Conservation (phyloP, 1,140 invertebrate species). For the Lordiphosa stackelbergi region DNA sequence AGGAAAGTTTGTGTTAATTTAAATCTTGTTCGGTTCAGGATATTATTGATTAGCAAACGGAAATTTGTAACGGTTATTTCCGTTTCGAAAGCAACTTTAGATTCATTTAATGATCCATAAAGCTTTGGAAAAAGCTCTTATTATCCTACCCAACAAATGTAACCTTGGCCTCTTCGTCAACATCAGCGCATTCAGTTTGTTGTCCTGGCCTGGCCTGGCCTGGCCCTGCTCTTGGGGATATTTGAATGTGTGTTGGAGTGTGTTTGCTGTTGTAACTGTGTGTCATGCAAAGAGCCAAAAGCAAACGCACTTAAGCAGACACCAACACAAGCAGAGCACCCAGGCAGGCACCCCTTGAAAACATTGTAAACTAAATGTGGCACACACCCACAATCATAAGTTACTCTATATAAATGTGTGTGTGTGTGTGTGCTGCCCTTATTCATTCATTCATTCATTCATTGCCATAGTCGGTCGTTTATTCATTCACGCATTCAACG, state of each 20-base stretch:
- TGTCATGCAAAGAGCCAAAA: conserved; percentile 52
- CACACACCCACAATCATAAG: conserved; percentile 41
- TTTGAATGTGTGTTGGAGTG: conserved; percentile 12
- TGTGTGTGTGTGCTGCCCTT: conserved; percentile 28
- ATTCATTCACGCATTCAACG: conserved; percentile 41
- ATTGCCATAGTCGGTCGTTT: conserved; percentile 15
- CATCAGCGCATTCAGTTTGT: conserved; percentile 38
- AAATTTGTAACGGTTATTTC: no score
- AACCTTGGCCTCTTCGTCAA: conserved; percentile 1
- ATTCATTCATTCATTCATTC: conserved; percentile 54
- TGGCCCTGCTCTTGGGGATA: no score
- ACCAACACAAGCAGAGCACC: conserved; percentile 16
- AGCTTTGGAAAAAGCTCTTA: no score
- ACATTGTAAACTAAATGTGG: conserved; percentile 71
- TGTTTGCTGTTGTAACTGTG: conserved; percentile 18
- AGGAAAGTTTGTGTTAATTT: no score
- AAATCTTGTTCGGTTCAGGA: no score
- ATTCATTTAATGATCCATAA: no score
- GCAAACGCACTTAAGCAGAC: conserved; percentile 59
- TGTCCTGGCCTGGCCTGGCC: conserved; percentile 15
- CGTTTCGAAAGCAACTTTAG: no score
- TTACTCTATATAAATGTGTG: conserved; percentile 41
- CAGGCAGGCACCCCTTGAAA: conserved; percentile 40
- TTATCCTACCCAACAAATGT: no score
- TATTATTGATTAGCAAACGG: no score